Evolutionary conservation across 2,797 vertebrate species (phyloP).

Genomic region (Malurus leucopterus): DNA sequence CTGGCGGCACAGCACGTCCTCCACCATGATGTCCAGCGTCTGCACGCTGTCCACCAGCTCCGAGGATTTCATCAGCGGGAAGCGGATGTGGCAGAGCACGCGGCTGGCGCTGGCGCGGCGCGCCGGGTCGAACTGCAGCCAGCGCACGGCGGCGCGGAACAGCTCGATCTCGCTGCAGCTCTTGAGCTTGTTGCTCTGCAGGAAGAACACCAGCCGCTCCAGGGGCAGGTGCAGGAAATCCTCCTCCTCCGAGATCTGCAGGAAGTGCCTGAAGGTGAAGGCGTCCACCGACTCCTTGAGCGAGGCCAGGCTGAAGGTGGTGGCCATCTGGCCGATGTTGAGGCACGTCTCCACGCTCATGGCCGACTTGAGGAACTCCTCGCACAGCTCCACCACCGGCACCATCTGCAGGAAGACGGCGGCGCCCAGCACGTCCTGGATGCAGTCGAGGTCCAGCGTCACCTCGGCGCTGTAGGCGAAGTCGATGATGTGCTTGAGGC

Average conservation of each 20-base stretch:
- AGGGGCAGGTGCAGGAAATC: constrained; percentile 94
- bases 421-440: constrained; percentile 95
- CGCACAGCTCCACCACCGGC: constrained; percentile 93
- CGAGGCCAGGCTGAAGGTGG: constrained; percentile 91
- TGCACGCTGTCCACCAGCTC: constrained; percentile 96
- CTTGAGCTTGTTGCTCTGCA: constrained; percentile 93
- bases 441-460: constrained; percentile 92
- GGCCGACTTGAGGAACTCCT: constrained; percentile 95
- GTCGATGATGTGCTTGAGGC: constrained; percentile 93
- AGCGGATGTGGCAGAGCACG: constrained; percentile 91
- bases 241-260: constrained; percentile 92
- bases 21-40: constrained; percentile 93
- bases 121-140: constrained; percentile 84
- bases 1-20: constrained; percentile 89
- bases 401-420: constrained; percentile 98
- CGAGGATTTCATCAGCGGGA: constrained; percentile 92
- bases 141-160: constrained; percentile 88
- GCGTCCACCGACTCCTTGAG: constrained; percentile 92
- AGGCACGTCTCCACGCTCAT: constrained; percentile 98
- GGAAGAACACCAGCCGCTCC: constrained; percentile 93
- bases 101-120: constrained; percentile 81
- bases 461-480: constrained; percentile 96
- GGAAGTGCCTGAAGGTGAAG: constrained; percentile 94
- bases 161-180: constrained; percentile 92
- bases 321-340: constrained; percentile 97